Base-by-base conservation (phyloP, 2,888 invertebrate genomes). In the Plagodis pulveraria region DNA sequence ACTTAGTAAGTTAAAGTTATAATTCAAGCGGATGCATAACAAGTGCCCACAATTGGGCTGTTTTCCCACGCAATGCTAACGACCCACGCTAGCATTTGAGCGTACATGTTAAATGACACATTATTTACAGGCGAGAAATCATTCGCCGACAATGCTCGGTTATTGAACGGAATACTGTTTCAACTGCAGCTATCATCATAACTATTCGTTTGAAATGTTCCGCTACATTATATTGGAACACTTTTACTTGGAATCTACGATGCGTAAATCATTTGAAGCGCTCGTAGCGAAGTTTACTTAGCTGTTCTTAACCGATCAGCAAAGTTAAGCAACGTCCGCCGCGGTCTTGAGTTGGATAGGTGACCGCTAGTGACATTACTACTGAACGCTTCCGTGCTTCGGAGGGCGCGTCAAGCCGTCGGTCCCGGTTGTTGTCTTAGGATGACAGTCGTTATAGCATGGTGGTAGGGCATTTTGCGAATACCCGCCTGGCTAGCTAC, bases 1-100 rank as follows among this genome's bases (percentile, higher is more conserved):
- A 22, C 22, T 22, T 22, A 22, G 22, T 32, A 44, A 44, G 41
- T 41, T 41, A 41, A 43, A 43, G 42, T 48, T 50, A 50, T 33
- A 8, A 47, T 51, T 49, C 22, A 56, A 62, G 56, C 45, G 57
- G 59, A 66, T 59, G 52, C 52, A 63, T 62, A 58, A 59, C 67
- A 63, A 69, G 56, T 62, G 75, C 71, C 70, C 74, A 76, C 80
- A 83, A 84, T 87, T 87, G 81, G 84, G 75, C 72, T 73, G 75
- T 78, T 80, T 87, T 87, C 89, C 86, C 88, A 89, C 87, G 83
- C 86, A 80, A 67, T 71, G 63, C 67, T 72, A 65, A 70, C 79
- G 68, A 75, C 86, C 86, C 80, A 86, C 87, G 78, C 84, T 72
- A 59, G 66, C 74, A 77, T 80, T 78, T 77, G 77, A 73, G 72